Evolutionary conservation across 2,113 vertebrate species (phyloP), one percentile per base, ranked within the genome.

Genomic region (Lynx canadensis): DNA sequence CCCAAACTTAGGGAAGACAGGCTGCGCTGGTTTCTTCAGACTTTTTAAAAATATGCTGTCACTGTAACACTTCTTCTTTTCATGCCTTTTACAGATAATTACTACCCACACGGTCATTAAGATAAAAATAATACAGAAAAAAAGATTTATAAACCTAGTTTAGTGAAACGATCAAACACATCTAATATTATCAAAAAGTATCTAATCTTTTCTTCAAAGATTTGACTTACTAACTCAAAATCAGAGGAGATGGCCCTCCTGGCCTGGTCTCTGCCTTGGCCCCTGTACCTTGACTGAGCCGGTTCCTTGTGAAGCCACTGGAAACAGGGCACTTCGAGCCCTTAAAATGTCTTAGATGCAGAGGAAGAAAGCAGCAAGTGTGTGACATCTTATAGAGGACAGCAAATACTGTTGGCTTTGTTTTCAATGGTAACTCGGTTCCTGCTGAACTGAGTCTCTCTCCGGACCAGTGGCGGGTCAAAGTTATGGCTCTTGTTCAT

Each of bases 1-100:
- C 8, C 93, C 50, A 86, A 52, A 94, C 15, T 48, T 33, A 23
- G n/a, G 76, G 52, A 74, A 71, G 13, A 89, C 0, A 31, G 45
- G 9, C 73, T 41, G 5, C 0, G 5, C 25, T 36, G 3, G 1
- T 48, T 12, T 91, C 91, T 50, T 60, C 33, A 38, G 15, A 45
- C 4, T 31, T 38, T 48, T 78, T 60, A n/a, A 71, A 94, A 89
- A 71, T 5, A 60, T 9, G 3, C 23, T 21, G 50, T 33, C 10
- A 23, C 7, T n/a, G 15, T 95, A 76, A 92, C 5, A 31, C 16
- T 95, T 55, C 29, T 68, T 94, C 25, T 73, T 93, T 95, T 76
- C 66, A 60, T 14, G 31, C 10, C 5, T 94, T 89, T 48, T 48
- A 18, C 45, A 11, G 5, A 41, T 55, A 90, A 94, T 69, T 63